Conservation (phyloP, 37 sponge, comb jelly and placozoan genomes). For the Mnemiopsis leidyi region DNA sequence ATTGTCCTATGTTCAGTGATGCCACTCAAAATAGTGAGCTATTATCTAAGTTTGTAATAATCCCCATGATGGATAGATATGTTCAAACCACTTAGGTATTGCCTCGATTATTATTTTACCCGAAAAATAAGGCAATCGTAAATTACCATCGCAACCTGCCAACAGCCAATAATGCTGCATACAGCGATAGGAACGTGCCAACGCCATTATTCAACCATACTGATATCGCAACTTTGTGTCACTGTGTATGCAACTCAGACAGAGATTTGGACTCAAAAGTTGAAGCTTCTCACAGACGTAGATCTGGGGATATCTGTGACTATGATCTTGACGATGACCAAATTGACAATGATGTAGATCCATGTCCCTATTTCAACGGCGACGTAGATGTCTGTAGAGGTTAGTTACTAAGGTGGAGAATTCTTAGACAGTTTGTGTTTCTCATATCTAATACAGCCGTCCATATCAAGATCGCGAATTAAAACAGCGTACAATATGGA, state of each 20-base stretch:
- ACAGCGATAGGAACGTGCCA: too few relatives aligned
- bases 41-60: background rate
- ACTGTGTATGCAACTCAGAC: too few relatives aligned
- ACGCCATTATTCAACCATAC: too few relatives aligned
- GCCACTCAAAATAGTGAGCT: constrained; percentile 30
- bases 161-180: too few relatives aligned
- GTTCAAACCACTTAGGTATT: background rate
- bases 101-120: background rate
- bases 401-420: too few relatives aligned
- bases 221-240: too few relatives aligned
- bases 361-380: background rate
- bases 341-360: background rate
- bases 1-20: background rate
- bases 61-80: too few relatives aligned
- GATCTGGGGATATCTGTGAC: constrained; percentile 57
- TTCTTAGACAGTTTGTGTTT: too few relatives aligned
- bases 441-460: too few relatives aligned
- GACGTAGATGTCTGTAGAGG: background rate
- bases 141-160: too few relatives aligned
- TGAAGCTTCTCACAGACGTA: background rate
- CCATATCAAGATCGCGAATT: too few relatives aligned
- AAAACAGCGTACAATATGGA: too few relatives aligned
- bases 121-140: background rate
- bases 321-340: constrained; percentile 33
- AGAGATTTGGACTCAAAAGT: background rate